Conservation (phyloP, 1,140 invertebrate species). For the Papilio xuthus region DNA sequence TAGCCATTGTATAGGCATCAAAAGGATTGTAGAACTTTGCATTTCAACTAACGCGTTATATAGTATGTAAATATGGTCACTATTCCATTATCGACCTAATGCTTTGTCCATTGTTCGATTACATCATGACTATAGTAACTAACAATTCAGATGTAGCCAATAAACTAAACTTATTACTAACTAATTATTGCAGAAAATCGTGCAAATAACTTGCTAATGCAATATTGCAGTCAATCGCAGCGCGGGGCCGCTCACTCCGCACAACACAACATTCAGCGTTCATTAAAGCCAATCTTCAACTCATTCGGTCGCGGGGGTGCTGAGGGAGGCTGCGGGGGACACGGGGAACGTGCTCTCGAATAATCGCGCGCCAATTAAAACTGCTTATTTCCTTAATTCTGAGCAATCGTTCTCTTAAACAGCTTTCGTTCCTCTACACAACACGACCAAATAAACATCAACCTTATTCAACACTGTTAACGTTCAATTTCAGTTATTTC, state of each 20-base stretch:
- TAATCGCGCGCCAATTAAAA: slow-evolving; percentile 75
- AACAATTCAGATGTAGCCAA: neutral
- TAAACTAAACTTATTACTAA: neutral
- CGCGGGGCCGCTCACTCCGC: neutral
- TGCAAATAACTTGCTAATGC: slow-evolving; percentile 1
- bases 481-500: slow-evolving; percentile 36
- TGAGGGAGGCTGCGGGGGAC: neutral
- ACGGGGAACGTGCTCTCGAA: slow-evolving; percentile 59
- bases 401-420: slow-evolving; percentile 69
- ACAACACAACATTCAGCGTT: neutral
- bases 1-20: too few species aligned
- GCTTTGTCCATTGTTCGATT: too few species aligned
- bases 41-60: too few species aligned
- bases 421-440: slow-evolving; percentile 51
- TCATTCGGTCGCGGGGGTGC: neutral
- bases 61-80: too few species aligned
- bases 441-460: slow-evolving; percentile 40
- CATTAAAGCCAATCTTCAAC: slow-evolving; percentile 29
- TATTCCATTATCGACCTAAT: too few species aligned
- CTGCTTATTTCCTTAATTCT: slow-evolving; percentile 78
- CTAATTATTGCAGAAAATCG: neutral
- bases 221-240: slow-evolving; percentile 2
- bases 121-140: too few species aligned
- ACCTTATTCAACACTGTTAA: slow-evolving; percentile 42
- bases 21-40: too few species aligned